Percentiles rank a stretch among this genome's conserved stretches.
These are phyloP conservation scores for Umimayanthus kanabou DNA, from an alignment of 92 coral and sea anemone species.

Conservation along the genomic window DNA sequence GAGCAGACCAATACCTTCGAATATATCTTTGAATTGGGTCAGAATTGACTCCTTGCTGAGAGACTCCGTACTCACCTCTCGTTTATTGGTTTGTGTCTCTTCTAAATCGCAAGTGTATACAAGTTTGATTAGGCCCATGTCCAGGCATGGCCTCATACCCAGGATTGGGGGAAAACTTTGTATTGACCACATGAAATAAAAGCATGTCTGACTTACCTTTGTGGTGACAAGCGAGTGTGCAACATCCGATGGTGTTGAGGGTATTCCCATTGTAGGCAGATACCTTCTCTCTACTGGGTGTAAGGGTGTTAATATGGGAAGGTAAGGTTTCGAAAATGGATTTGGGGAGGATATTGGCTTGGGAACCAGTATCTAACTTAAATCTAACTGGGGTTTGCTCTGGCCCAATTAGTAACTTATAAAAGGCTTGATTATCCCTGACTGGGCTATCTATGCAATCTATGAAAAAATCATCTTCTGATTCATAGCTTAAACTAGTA, in stretches of 20 bases:
- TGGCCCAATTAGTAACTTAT: neutral
- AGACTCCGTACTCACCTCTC: neutral
- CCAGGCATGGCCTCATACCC: slow-evolving; percentile 5
- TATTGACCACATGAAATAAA: neutral
- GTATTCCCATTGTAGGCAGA: slow-evolving; percentile 6
- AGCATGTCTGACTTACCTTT: slow-evolving; percentile 14
- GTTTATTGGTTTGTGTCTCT: neutral
- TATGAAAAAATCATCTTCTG: no score
- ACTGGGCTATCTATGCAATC: neutral
- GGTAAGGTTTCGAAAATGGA: slow-evolving; percentile 14
- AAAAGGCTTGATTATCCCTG: slow-evolving; percentile 1
- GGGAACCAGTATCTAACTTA: slow-evolving; percentile 29
- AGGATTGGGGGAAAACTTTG: neutral
- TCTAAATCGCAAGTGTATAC: neutral
- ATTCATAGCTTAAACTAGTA: no score
- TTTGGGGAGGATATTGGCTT: slow-evolving; percentile 31
- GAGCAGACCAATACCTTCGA: slow-evolving; percentile 22
- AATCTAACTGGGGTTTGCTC: slow-evolving; percentile 17
- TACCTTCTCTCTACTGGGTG: slow-evolving; percentile 2
- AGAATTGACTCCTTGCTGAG: neutral
- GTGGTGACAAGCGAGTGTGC: neutral
- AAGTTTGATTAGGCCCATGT: neutral
- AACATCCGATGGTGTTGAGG: slow-evolving; percentile 10
- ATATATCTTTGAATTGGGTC: slow-evolving; percentile 16
- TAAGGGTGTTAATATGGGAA: neutral